Evolutionary conservation across 2,797 vertebrate species (phyloP), one percentile per base, ranked within the genome.

Genomic region (Orientallactaga sibirica): DNA sequence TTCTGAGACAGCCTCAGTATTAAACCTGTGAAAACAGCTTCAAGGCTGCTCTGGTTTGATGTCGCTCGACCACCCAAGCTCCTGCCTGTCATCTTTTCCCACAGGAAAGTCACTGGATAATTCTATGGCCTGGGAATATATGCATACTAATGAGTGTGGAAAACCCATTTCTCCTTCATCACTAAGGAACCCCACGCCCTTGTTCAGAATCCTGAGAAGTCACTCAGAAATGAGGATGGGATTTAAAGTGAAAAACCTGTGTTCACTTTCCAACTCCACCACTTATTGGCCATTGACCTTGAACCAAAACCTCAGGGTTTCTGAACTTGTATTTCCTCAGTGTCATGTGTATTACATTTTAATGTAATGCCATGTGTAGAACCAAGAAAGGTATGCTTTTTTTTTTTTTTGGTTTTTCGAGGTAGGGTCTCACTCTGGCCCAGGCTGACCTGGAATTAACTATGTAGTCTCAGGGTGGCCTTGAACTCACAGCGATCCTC

Each of bases 1-100:
- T 93, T 86, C 90, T 94, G 73, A 94, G 88, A 24, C 41, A 6
- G 84, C 58, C 62, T 93, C 52, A 1, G 9, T 29, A 68, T 61
- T 58, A 84, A 37, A 33, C 3, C 0, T 81, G n/a, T 71, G 58
- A 93, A 52, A 18, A 33, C 52, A 29, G 2, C 58, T 92, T 80
- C 74, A n/a, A 4, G 29, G 16, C 1, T 0, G 3, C 24, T 85
- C 68, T 77, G 67, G 18, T 33, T 76, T 74, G 55, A 77, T 66
- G 48, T 20, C 64, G 82, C 52, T 27, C 3, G 6, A 64, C 37
- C 77, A 41, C 66, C 4, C 14, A 25, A 19, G 12, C 16, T 86
- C 20, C 73, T 37, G 10, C 33, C 33, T 22, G 12, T 67, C n/a
- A 16, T 58, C 6, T 7, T 64, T 71, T 52, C 29, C 14, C 75